Base-by-base conservation (phyloP, 2,797 vertebrate species). In the Cuniculus paca region DNA sequence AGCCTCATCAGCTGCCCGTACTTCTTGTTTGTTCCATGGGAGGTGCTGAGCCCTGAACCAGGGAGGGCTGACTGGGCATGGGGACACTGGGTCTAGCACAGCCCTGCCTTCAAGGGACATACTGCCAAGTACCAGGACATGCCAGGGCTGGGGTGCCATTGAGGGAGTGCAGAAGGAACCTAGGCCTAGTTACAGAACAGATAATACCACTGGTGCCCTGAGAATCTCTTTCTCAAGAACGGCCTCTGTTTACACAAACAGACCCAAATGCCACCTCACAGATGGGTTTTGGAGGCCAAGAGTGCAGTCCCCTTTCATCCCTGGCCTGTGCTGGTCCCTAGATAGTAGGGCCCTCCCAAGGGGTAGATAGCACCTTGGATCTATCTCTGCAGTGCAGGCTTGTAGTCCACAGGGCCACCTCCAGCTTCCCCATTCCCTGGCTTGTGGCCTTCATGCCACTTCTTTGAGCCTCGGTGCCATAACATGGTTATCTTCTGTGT, bases 191-290 rank as follows among this genome's bases (percentile, higher is more conserved):
- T 60, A 36, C 52, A 52, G 31, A 87, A 88, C 3, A 28, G 11
- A 1, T 75, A 7, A n/a, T 3, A 8, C 70, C n/a, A 36, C 1
- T 24, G 20, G 11, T 24, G 24, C 58, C 63, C 31, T 13, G 3
- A 0, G 45, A 36, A 10, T 63, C 52, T 13, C 0, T 50, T 52
- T 78, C 54, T 79, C 13, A 48, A 0, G 61, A 36, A 1, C 0
- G 0, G 1, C 80, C 72, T 12, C 54, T 39, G 0, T 3, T 75
- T 39, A 39, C 2, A 9, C 13, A 24, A 12, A 26, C 20, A 58
- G 45, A 10, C 14, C 50, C 42, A 84, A 39, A 56, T 58, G 48
- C 22, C 34, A 79, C 58, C 78, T 63, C 52, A 63, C 0, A 1
- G 5, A 3, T 12, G 19, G n/a, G 22, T 68, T 63, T 60, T n/a